Evolutionary conservation across 1,140 invertebrate species (phyloP).

Genomic region (Drosophila pseudoananassae): DNA sequence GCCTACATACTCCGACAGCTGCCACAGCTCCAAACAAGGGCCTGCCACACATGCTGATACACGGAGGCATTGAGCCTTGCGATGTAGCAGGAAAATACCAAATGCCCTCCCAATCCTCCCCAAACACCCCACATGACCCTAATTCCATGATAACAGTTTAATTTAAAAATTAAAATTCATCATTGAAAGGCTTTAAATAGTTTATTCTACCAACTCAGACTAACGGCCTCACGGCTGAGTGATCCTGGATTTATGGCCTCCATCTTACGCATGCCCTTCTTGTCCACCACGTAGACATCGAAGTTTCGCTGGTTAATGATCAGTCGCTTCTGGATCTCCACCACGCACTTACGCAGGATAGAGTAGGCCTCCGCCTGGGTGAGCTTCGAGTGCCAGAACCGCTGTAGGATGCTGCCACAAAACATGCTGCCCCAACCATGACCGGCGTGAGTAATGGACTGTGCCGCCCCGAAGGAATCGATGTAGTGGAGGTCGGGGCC

Average conservation of each 20-base stretch:
- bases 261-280: constrained; percentile 92
- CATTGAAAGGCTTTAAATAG: too few relatives aligned
- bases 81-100: constrained; percentile 30
- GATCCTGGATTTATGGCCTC: constrained; percentile 86
- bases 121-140: not conserved
- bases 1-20: constrained; percentile 20
- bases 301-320: constrained; percentile 96
- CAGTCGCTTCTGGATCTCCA: constrained; percentile 95
- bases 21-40: constrained; percentile 23
- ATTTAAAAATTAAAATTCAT: too few relatives aligned
- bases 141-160: not conserved
- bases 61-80: constrained; percentile 58
- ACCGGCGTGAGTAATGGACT: constrained; percentile 94
- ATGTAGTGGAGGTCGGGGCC: constrained; percentile 92
- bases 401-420: constrained; percentile 95
- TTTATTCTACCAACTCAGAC: constrained; percentile 16
- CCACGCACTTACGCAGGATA: constrained; percentile 93
- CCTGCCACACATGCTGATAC: constrained; percentile 78
- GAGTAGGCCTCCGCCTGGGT: constrained; percentile 92
- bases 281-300: constrained; percentile 93
- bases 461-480: constrained; percentile 94
- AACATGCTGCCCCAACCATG: constrained; percentile 98
- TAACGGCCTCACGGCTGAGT: constrained; percentile 21
- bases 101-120: constrained; percentile 3
- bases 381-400: constrained; percentile 92